These are phyloP conservation scores for Pachydiplax longipennis DNA, from an alignment of 2,888 invertebrate genomes.

Conservation along the genomic window DNA sequence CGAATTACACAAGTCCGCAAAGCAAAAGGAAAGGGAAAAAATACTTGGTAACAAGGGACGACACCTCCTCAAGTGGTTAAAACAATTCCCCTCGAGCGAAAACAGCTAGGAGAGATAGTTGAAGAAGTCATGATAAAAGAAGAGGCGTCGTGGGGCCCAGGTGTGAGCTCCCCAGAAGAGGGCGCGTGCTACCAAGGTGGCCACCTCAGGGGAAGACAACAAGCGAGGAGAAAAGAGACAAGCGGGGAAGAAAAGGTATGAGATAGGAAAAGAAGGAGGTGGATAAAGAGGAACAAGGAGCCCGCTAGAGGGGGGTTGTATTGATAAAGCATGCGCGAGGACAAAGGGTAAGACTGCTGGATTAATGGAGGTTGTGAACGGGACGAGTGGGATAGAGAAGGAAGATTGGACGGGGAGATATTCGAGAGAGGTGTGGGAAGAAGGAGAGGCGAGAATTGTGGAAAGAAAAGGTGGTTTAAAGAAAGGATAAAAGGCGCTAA, in stretches of 20 bases:
- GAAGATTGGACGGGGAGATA: neutral
- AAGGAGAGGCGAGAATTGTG: neutral
- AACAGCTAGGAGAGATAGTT: neutral
- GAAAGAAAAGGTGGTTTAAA: neutral
- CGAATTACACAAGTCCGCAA: no score
- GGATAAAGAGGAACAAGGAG: neutral
- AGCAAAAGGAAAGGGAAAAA: neutral
- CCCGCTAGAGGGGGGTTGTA: neutral
- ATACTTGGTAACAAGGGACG: neutral
- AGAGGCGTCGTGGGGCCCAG: neutral
- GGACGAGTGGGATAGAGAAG: neutral
- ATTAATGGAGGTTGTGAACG: neutral
- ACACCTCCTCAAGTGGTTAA: neutral
- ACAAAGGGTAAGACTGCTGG: slow-evolving; percentile 1
- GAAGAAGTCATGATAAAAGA: neutral
- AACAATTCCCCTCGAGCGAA: neutral
- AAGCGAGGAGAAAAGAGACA: neutral
- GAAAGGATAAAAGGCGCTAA: neutral
- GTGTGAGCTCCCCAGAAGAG: neutral
- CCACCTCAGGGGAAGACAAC: neutral
- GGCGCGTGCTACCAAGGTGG: neutral
- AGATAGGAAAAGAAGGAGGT: neutral
- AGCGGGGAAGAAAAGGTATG: neutral
- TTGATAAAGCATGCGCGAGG: slow-evolving; percentile 1
- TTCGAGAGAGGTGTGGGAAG: neutral